Base-by-base conservation (phyloP, 2,888 invertebrate genomes). In the Tinea semifulvella region DNA sequence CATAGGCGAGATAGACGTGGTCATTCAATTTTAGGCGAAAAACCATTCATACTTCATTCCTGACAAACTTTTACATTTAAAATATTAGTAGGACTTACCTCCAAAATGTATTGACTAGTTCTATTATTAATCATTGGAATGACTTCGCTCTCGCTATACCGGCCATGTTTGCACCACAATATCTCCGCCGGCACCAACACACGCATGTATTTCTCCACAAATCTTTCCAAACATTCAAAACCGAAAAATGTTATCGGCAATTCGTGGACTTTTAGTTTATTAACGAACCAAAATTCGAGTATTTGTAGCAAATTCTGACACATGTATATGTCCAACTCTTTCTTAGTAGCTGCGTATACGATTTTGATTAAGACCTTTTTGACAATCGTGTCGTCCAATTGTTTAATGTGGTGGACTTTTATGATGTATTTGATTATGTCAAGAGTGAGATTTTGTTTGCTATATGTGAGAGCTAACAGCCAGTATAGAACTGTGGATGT, bases 401-500 rank as follows among this genome's bases (percentile, higher is more conserved):
- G 63, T 61, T 86, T 85, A 4, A 75, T 67, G 43, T 77, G 68
- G 44, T 83, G 73, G 25, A 88, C 58, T 55, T 76, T 62, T 11
- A 89, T 59, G 13, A 88, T 58, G 26, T 71, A 63, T 44, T 80
- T 72, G 2, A 90, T 56, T 35, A 85, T 77, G 51, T 71, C 74
- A 50, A 82, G 82, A 31, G 84, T 67, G 52, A 83, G 71, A 3
- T 69, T 64, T 25, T 74, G 74, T 52, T 79, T 85, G 2, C 73
- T 65, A 26, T 80, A 72, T 18, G 85, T 80, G 3, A 88, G 56
- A 8, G 82, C 68, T 11, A 77, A 68, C 48, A 85, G 76, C 20
- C 79, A 75, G 42, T 87, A 84, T 13, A 89, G 63, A 5, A 85
- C 79, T 28, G 85, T 84, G 0, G 82, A 66, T 1, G 84, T 83